Conservation (phyloP, 1,140 invertebrate genomes). For the Pantala flavescens region DNA sequence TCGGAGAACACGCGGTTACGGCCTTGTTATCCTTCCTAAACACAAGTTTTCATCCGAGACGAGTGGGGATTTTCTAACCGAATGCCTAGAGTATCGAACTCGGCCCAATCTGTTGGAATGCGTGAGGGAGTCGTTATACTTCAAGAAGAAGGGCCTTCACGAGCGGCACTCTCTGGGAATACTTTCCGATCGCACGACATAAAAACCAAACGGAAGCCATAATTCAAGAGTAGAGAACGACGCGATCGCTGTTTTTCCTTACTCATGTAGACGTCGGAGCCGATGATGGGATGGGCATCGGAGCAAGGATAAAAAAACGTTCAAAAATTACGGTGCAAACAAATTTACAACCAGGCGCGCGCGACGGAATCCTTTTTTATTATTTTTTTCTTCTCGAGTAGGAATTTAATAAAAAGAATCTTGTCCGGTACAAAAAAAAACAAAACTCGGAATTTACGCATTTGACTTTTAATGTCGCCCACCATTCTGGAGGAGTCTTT, state of each 20-base stretch:
- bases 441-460: neutral
- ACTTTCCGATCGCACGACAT: neutral
- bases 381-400: neutral
- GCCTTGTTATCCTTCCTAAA: no score
- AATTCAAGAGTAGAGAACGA: neutral
- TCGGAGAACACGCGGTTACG: no score
- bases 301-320: neutral
- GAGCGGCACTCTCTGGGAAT: neutral
- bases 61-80: no score
- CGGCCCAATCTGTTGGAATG: no score
- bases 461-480: slow-evolving; percentile 2
- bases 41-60: no score
- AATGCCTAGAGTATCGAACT: no score
- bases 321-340: neutral
- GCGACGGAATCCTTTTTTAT: neutral
- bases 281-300: neutral
- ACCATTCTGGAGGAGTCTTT: neutral
- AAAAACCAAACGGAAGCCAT: neutral
- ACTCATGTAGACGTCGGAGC: neutral
- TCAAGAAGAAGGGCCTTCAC: neutral
- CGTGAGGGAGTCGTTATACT: no score
- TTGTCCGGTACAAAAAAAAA: neutral
- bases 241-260: neutral
- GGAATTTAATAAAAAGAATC: neutral
- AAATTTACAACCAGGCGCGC: slow-evolving; percentile 4